These are phyloP conservation scores for Piscicola geometra DNA, from an alignment of 2,888 invertebrate genomes.

Conservation along the genomic window DNA sequence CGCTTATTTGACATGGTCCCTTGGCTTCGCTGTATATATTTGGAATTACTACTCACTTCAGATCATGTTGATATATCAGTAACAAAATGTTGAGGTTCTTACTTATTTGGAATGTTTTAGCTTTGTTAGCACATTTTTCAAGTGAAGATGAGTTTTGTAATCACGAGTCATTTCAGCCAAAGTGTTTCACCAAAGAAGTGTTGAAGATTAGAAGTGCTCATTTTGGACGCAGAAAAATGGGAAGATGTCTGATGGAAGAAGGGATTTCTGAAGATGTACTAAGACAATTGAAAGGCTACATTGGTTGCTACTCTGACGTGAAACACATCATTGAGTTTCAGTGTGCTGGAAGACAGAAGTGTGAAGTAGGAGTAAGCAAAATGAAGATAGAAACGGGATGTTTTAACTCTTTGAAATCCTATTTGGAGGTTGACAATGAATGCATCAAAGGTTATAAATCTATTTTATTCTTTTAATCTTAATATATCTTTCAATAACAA, in stretches of 20 bases:
- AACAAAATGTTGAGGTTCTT: too few relatives aligned
- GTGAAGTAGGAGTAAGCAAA: neutral
- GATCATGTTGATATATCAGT: too few relatives aligned
- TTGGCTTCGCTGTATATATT: neutral
- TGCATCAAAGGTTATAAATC: neutral
- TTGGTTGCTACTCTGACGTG: slow-evolving; percentile 6
- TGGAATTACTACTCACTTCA: neutral
- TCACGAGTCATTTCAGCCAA: slow-evolving; percentile 21
- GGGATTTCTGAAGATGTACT: neutral
- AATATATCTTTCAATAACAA: too few relatives aligned
- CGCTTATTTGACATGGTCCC: neutral
- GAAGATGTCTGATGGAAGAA: slow-evolving; percentile 24
- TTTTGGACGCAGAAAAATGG: slow-evolving; percentile 19
- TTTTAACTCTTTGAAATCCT: neutral
- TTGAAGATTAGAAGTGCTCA: slow-evolving; percentile 15
- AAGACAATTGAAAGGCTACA: neutral
- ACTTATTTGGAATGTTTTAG: too few relatives aligned
- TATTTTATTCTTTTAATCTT: too few relatives aligned
- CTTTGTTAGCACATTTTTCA: too few relatives aligned
- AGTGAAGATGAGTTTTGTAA: slow-evolving; percentile 27
- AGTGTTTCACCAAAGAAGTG: slow-evolving; percentile 14
- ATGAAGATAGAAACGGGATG: neutral
- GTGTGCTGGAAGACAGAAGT: neutral
- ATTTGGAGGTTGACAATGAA: neutral
- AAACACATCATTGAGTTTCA: slow-evolving; percentile 13